phyloP scores from a whole-genome alignment of 1,140 invertebrate species.

The Uloborus diversus region DNA sequence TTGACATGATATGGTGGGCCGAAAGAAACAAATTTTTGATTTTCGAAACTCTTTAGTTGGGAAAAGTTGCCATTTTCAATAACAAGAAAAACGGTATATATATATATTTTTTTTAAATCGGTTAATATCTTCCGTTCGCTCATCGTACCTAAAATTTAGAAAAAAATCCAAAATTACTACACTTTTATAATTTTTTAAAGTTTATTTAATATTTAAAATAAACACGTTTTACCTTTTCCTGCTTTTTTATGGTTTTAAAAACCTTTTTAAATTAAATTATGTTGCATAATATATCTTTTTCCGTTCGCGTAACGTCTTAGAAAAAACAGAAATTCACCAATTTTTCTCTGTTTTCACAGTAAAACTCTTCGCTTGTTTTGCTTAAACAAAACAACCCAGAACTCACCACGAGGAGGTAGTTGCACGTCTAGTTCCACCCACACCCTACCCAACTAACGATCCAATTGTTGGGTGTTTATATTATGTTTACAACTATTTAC shows the following conservation, averaged over 20 bases:
- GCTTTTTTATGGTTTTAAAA: constrained; percentile 2
- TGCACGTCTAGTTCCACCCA: constrained; percentile 19
- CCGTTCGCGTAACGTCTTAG: background rate
- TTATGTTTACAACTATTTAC: constrained; percentile 9
- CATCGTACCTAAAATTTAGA: too few species aligned
- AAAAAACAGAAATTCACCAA: background rate
- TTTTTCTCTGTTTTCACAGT: background rate
- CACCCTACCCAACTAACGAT: constrained; percentile 17
- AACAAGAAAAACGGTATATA: background rate
- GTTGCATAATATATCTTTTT: background rate
- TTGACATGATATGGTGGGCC: too few species aligned
- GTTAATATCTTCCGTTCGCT: background rate
- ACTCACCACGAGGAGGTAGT: background rate
- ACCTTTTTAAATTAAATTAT: background rate
- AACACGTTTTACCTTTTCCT: background rate
- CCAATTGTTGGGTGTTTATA: constrained; percentile 17
- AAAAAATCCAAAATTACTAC: background rate
- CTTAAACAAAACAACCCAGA: background rate
- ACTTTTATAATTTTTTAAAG: background rate
- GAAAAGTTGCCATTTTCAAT: too few species aligned
- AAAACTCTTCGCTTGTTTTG: background rate
- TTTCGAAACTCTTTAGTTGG: too few species aligned
- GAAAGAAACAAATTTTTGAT: too few species aligned
- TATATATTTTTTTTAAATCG: background rate
- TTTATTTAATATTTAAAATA: background rate